Evolutionary conservation across 2,888 invertebrate genomes (phyloP), one percentile per base, ranked within the genome.

Genomic region (Agrochola litura): DNA sequence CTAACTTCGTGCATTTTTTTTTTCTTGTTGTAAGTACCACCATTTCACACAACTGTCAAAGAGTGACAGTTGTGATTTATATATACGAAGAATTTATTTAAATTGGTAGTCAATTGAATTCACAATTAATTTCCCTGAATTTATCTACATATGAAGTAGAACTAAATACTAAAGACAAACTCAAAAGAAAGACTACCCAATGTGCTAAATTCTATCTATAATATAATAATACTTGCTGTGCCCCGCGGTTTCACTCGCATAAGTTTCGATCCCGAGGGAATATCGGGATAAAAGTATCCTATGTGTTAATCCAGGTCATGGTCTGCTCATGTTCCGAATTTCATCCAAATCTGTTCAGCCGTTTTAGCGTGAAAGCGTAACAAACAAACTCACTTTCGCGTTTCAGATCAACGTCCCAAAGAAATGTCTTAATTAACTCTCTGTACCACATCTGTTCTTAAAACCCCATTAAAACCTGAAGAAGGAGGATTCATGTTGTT

Each of bases 381-480:
- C 37, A 37, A 37, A 37, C 37, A 37, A 37, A 37, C 37, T 37
- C 37, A 37, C 37, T 37, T 37, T 37, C 37, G 37, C 37, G 5
- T 37, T 25, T 8, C 37, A 52, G 37, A 14, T 19, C 22, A 63
- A 43, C 9, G 9, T 5, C 43, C 43, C 22, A 30, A 30, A 46
- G 43, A 19, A 41, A 25, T n/a, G 43, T 30, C 22, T 49, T 25
- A 30, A 60, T 49, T 41, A 76, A 63, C 19, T 22, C 30, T 54
- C 19, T 19, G 25, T 14, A 22, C 16, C 37, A 25, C 14, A 72
- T 41, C 49, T 54, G 41, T 30, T 41, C 46, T 63, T 30, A 64
- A 81, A 73, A 76, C 79, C 67, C 25, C 54, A 54, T 56, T 79
- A 79, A 41, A 58, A 58, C 52, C 22, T 71, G 72, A 64, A 58